These are phyloP conservation scores for Cyaniris semiargus DNA, from an alignment of 2,888 invertebrate species.

Conservation along the genomic window DNA sequence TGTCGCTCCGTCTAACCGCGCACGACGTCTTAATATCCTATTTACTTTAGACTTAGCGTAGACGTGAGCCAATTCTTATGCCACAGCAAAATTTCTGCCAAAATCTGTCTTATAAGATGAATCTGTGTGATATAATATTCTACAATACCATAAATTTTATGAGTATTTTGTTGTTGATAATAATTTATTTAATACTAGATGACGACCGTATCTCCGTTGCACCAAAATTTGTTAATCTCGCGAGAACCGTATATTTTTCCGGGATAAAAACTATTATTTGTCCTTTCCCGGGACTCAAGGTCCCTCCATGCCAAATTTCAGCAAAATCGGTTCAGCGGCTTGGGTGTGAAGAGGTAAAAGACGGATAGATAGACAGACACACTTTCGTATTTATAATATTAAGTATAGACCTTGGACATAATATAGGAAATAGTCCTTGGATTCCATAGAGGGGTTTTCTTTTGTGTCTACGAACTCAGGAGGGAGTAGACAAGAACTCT, in stretches of 20 bases:
- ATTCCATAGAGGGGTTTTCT: background rate
- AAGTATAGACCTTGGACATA: too few species aligned
- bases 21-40: constrained; percentile 1
- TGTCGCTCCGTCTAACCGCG: constrained; percentile 9
- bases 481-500: background rate
- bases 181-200: too few species aligned
- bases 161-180: background rate
- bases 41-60: background rate
- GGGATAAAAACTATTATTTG: too few species aligned
- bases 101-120: background rate
- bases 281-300: too few species aligned
- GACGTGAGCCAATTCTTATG: constrained; percentile 4
- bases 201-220: too few species aligned
- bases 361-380: too few species aligned
- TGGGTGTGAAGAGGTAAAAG: too few species aligned
- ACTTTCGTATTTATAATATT: too few species aligned
- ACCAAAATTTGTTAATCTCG: too few species aligned
- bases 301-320: too few species aligned
- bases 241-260: too few species aligned
- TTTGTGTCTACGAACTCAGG: background rate
- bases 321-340: too few species aligned
- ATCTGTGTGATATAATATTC: background rate
- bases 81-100: background rate
- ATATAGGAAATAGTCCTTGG: background rate
- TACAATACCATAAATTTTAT: background rate